Evolutionary conservation across 2,888 invertebrate species (phyloP).

Genomic region (Scaptomyza cyrtandrae): DNA sequence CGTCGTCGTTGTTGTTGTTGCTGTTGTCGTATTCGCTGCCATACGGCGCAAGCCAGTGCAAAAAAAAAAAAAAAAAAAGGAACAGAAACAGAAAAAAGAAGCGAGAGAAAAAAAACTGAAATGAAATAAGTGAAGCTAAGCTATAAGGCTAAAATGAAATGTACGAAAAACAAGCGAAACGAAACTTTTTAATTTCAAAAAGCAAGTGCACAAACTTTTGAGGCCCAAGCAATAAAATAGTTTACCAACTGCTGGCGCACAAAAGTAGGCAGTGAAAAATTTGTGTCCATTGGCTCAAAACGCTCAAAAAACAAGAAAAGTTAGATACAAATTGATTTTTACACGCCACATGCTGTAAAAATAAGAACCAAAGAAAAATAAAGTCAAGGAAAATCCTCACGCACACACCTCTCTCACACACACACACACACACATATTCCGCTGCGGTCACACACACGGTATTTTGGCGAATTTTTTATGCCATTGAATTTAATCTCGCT

Average conservation of each 20-base stretch:
- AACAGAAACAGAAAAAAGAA: constrained; percentile 17
- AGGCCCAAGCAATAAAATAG: constrained; percentile 34
- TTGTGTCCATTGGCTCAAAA: constrained; percentile 26
- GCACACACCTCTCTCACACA: constrained; percentile 24
- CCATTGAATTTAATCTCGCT: constrained; percentile 64
- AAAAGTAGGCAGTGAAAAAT: constrained; percentile 63
- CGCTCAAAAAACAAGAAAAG: constrained; percentile 34
- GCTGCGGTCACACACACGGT: constrained; percentile 24
- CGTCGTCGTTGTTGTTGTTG: constrained; percentile 31
- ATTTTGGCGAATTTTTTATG: constrained; percentile 65
- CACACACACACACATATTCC: constrained; percentile 11
- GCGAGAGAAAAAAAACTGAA: constrained; percentile 22
- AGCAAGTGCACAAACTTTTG: constrained; percentile 53
- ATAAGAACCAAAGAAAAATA: constrained; percentile 27
- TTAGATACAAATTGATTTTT: constrained; percentile 70
- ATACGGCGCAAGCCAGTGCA: constrained; percentile 68
- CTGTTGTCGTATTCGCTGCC: constrained; percentile 54
- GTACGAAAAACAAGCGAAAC: constrained; percentile 38
- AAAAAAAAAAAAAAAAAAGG: constrained; percentile 34
- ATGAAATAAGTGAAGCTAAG: constrained; percentile 52
- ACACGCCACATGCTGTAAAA: constrained; percentile 42
- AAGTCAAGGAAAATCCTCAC: constrained; percentile 61
- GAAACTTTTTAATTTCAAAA: constrained; percentile 65
- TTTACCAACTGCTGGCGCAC: constrained; percentile 57
- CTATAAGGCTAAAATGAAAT: constrained; percentile 46